Evolutionary conservation across 2,888 invertebrate genomes (phyloP), one percentile per base, ranked within the genome.

Genomic region (Melanophora roralis): DNA sequence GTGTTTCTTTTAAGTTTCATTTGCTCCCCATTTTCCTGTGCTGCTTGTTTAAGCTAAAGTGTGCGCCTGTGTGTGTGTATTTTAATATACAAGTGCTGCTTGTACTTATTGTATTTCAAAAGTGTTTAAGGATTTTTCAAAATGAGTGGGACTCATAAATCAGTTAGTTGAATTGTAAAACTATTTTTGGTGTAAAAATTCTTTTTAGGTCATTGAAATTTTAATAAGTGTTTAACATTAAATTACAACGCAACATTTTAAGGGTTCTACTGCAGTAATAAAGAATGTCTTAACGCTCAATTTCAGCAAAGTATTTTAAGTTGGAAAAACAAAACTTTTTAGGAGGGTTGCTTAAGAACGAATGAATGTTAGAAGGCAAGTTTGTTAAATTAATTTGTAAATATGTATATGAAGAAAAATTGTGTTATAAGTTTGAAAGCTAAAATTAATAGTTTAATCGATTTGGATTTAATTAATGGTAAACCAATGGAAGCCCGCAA

Each of bases 51-150:
- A 27, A 27, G 47, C 57, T 36, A 16, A n/a, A 34, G 21, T 55
- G 1, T 27, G 2, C 12, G 11, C 43, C 16, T 45, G n/a, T 38
- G 32, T 14, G 32, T 45, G 19, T 45, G 8, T 21, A 16, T 36
- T 32, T 32, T 14, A 32, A 19, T 23, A 6, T 1, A 21, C 34
- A 59, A 45, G 53, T 47, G 40, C 12, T 62, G 43, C 45, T 53
- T 62, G 45, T 36, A n/a, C n/a, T n/a, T n/a, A 47, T 71, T 60
- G 23, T 19, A 53, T 76, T 76, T 62, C 12, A 47, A 23, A 12
- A 49, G 45, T 51, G 57, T 69, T 71, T 49, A 43, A 71, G 57
- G 14, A 59, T 59, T 47, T 71, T 57, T 27, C 40, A 34, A 59
- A 55, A 64, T 69, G 55, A 76, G 45, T 45, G 11, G 32, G 6